Conservation (phyloP, 2,113 vertebrate species). For the Anguilla rostrata region DNA sequence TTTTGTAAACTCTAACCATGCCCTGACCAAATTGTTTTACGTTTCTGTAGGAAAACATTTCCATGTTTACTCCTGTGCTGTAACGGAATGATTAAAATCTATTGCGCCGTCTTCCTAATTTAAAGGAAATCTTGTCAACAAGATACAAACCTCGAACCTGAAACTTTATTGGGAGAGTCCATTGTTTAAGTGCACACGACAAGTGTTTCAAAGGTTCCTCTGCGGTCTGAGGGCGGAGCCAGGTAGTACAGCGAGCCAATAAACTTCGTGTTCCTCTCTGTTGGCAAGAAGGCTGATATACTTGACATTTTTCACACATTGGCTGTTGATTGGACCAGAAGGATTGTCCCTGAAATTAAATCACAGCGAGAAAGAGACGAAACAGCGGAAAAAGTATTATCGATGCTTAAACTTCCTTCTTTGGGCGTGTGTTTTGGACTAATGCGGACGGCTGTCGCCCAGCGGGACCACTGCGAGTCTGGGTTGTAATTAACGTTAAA, state of each 20-base stretch:
- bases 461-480: not conserved
- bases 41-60: not conserved
- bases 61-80: not conserved
- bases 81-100: not conserved
- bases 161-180: not conserved
- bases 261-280: slow-evolving; percentile 31
- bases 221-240: slow-evolving; percentile 57
- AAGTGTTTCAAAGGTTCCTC: slow-evolving; percentile 15
- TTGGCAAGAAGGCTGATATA: slow-evolving; percentile 36
- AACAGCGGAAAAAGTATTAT: not conserved
- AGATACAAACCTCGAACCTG: not conserved
- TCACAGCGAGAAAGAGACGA: slow-evolving; percentile 9
- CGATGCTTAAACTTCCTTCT: not conserved
- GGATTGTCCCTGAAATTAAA: slow-evolving; percentile 51
- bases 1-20: too few relatives aligned
- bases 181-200: not conserved
- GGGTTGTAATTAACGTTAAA: slow-evolving; percentile 31
- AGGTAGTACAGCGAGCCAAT: slow-evolving; percentile 48
- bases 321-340: slow-evolving; percentile 47
- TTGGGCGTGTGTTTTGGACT: slow-evolving; percentile 39
- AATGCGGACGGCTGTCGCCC: slow-evolving; percentile 25
- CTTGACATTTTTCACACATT: slow-evolving; percentile 51
- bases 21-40: too few relatives aligned
- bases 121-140: not conserved
- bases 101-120: not conserved